A percentile compares a stretch with the other conserved stretches of the same genome.
Evolutionary conservation across 2,797 vertebrate species (phyloP).

Genomic region (Bradypodion ventrale): DNA sequence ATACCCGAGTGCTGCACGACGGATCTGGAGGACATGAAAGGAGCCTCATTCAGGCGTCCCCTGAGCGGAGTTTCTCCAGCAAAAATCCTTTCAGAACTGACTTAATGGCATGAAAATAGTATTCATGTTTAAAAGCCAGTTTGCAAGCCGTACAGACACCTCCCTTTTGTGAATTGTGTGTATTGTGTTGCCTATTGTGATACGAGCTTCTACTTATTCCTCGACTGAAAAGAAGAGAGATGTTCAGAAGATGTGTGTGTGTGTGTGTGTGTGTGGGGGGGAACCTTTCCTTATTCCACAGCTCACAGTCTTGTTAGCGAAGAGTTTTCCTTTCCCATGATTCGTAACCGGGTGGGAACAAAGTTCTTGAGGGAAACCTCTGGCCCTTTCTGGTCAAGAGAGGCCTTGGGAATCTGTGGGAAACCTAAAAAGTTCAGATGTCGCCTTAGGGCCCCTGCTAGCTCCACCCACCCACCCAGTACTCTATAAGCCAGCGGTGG

Average conservation of each 20-base stretch:
- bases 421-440: slow-evolving; percentile 63
- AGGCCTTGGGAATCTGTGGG: slow-evolving; percentile 61
- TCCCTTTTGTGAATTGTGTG: neutral
- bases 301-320: neutral
- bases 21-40: too few species aligned
- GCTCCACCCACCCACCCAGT: too few species aligned
- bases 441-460: slow-evolving; percentile 37
- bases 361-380: slow-evolving; percentile 22
- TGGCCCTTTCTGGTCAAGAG: slow-evolving; percentile 33
- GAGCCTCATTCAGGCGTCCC: too few species aligned
- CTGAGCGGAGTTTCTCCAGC: too few species aligned
- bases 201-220: neutral
- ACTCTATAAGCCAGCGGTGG: too few species aligned
- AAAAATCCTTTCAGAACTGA: too few species aligned
- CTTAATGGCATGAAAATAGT: too few species aligned
- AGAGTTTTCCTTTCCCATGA: neutral
- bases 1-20: too few species aligned
- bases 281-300: neutral
- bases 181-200: neutral
- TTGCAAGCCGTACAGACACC: too few species aligned
- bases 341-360: slow-evolving; percentile 44
- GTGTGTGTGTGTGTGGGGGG: too few species aligned
- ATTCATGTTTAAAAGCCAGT: too few species aligned
- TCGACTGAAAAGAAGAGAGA: neutral
- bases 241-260: accelerated